Evolutionary conservation across 2,113 vertebrate genomes (phyloP).

Genomic region (Oreocharis arfaki): DNA sequence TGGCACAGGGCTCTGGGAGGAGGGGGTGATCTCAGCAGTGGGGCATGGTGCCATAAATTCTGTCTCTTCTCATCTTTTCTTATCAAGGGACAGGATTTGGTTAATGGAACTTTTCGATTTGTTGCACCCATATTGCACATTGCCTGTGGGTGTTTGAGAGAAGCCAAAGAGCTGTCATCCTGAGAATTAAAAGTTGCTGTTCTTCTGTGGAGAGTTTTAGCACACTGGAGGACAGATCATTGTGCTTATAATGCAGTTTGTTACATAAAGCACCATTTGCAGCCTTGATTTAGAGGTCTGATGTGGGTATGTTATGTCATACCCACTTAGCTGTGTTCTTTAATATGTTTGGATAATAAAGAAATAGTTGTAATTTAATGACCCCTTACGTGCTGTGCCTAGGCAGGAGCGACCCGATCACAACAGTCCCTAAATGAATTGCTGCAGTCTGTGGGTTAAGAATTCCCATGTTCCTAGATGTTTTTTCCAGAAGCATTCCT

Average conservation of each 20-base stretch:
- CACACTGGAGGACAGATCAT: neutral
- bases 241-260: neutral
- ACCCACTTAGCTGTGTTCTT: neutral
- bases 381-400: neutral
- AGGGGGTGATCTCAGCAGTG: neutral
- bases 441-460: neutral
- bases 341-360: neutral
- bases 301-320: conserved; percentile 6
- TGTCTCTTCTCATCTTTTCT: neutral
- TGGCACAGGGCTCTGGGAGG: neutral
- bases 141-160: neutral
- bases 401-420: neutral
- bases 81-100: neutral
- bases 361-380: neutral
- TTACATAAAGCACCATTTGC: neutral
- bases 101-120: neutral
- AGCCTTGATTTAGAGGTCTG: conserved; percentile 26
- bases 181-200: neutral
- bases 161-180: neutral
- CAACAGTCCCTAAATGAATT: neutral
- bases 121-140: neutral
- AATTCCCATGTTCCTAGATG: neutral
- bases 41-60: neutral
- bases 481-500: neutral
- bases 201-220: neutral